Conservation (phyloP, 1,140 invertebrate genomes). For the Nasonia giraulti region DNA sequence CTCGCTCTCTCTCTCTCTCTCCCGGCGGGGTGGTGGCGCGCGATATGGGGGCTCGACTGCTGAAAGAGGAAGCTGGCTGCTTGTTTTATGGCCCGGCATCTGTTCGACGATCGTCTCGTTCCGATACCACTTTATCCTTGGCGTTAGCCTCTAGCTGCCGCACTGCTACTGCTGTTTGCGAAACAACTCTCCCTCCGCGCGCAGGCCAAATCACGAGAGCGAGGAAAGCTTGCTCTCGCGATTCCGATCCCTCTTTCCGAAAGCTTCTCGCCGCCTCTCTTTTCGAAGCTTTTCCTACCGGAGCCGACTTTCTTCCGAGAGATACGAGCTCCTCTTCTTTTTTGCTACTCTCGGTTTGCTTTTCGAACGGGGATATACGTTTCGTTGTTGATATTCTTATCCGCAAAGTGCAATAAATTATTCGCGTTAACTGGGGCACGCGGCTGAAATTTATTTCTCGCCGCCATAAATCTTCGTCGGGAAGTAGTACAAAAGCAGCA, state of each 20-base stretch:
- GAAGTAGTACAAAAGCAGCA: not conserved
- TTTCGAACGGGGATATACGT: not conserved
- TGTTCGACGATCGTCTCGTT: slow-evolving; percentile 76
- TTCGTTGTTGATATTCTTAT: slow-evolving; percentile 5
- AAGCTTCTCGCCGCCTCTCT: slow-evolving; percentile 54
- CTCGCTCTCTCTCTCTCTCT: slow-evolving; percentile 51
- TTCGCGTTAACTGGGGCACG: not conserved
- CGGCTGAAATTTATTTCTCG: slow-evolving; percentile 2
- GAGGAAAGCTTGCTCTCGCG: slow-evolving; percentile 48
- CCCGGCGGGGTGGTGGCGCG: slow-evolving; percentile 10
- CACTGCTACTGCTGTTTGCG: slow-evolving; percentile 73
- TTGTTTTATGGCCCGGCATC: slow-evolving; percentile 75
- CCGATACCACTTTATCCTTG: slow-evolving; percentile 75
- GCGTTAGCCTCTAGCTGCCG: slow-evolving; percentile 65
- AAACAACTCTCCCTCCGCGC: slow-evolving; percentile 66
- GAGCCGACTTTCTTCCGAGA: slow-evolving; percentile 46
- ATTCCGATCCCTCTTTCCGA: slow-evolving; percentile 56
- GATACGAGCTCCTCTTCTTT: slow-evolving; percentile 42
- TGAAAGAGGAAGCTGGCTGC: slow-evolving; percentile 52
- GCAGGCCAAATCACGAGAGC: slow-evolving; percentile 50
- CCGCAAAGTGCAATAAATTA: not conserved
- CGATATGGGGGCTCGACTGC: slow-evolving; percentile 38
- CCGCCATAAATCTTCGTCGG: not conserved
- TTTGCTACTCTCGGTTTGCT: not conserved
- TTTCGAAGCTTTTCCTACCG: slow-evolving; percentile 50